Conservation (phyloP, 2,797 vertebrate genomes). For the Sebastes nivosus region DNA sequence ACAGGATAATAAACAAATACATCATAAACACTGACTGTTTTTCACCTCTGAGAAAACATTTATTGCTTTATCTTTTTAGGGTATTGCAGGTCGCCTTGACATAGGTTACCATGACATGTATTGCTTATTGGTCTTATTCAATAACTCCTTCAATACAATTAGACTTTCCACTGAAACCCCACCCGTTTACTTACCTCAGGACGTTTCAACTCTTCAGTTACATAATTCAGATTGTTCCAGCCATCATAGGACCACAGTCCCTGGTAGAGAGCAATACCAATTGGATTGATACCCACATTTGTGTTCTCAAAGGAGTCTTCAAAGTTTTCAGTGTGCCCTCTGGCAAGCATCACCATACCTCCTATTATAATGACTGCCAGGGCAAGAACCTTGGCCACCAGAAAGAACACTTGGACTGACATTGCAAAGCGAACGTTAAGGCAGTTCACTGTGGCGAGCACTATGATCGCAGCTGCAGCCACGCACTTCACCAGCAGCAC, state of each 20-base stretch:
- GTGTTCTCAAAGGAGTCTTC: slow-evolving; percentile 85
- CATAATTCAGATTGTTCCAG: slow-evolving; percentile 90
- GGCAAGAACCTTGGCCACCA: slow-evolving; percentile 83
- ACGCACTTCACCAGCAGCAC: slow-evolving; percentile 76
- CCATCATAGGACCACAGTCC: slow-evolving; percentile 92
- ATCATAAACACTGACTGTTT: not conserved
- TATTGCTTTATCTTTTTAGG: not conserved
- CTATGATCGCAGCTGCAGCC: slow-evolving; percentile 83
- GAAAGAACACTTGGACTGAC: slow-evolving; percentile 85
- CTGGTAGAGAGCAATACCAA: slow-evolving; percentile 90
- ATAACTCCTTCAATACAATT: not conserved
- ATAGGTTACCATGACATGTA: not conserved
- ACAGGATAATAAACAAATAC: not conserved
- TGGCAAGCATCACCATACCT: slow-evolving; percentile 79
- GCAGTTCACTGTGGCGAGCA: slow-evolving; percentile 83
- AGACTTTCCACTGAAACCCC: not conserved
- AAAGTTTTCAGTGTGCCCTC: slow-evolving; percentile 80
- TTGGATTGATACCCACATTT: slow-evolving; percentile 68
- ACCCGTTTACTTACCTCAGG: slow-evolving; percentile 81
- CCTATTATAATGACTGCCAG: slow-evolving; percentile 83
- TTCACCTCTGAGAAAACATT: not conserved
- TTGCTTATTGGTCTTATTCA: not conserved
- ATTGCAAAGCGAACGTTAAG: slow-evolving; percentile 84
- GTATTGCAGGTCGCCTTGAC: not conserved
- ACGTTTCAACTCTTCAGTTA: slow-evolving; percentile 88